Percentiles rank a stretch among this genome's conserved stretches.
Conservation (phyloP, 2,888 invertebrate genomes). For the Alviniconcha strummeri region DNA sequence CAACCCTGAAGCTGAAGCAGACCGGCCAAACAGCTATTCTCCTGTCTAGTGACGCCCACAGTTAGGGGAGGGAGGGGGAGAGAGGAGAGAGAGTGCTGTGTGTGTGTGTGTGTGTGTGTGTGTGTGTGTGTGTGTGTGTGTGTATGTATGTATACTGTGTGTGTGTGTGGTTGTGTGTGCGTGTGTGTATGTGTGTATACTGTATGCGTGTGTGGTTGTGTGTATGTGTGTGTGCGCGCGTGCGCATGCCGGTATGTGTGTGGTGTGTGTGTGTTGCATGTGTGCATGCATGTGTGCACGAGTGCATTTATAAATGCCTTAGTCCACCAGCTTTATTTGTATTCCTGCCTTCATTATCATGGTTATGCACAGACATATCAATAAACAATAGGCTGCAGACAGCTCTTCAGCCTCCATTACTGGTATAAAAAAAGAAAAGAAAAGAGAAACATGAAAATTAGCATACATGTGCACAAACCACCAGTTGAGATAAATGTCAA, state of each 20-base stretch:
- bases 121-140: not conserved
- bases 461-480: not conserved
- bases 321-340: not conserved
- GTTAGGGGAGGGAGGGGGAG: not conserved
- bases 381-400: not conserved
- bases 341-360: not conserved
- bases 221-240: not conserved
- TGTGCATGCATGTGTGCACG: not conserved
- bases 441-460: not conserved
- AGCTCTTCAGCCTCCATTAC: not conserved
- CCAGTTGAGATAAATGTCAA: no score
- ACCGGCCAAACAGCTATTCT: no score
- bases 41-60: no score
- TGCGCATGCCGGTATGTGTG: not conserved
- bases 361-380: not conserved
- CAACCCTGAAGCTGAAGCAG: no score
- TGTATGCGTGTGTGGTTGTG: slow-evolving; percentile 4
- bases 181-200: not conserved
- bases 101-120: not conserved
- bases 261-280: not conserved
- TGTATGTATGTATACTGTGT: not conserved
- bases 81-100: slow-evolving; percentile 3
- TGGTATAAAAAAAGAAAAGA: not conserved
- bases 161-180: not conserved
- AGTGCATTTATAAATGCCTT: not conserved